These are phyloP conservation scores for Lasius platythorax DNA, from an alignment of 2,888 invertebrate genomes.

Conservation along the genomic window DNA sequence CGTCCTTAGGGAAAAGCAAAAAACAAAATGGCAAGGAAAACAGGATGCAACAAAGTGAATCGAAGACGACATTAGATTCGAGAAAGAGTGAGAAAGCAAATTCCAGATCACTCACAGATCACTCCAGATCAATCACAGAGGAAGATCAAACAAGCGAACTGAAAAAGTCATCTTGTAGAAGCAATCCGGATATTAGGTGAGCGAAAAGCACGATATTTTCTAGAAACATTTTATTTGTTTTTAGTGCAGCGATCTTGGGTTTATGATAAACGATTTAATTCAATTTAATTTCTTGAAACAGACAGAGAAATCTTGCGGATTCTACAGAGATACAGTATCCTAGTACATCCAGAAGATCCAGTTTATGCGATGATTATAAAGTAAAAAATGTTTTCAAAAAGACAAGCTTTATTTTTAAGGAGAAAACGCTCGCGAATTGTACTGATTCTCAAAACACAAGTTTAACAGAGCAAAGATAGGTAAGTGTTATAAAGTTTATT, in stretches of 20 bases:
- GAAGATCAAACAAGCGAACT: conserved; percentile 65
- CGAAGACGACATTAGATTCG: conserved; percentile 75
- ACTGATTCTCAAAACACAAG: conserved; percentile 8
- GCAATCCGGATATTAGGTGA: conserved; percentile 78
- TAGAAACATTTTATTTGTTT: background rate
- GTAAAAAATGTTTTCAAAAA: conserved; percentile 71
- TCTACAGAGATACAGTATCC: conserved; percentile 69
- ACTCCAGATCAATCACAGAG: conserved; percentile 70
- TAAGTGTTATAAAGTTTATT: background rate
- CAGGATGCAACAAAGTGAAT: conserved; percentile 73
- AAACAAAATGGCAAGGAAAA: conserved; percentile 72
- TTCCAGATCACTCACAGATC: conserved; percentile 70
- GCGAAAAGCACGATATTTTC: background rate
- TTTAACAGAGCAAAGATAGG: background rate
- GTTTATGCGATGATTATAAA: conserved; percentile 72
- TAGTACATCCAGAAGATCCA: conserved; percentile 68
- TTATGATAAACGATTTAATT: background rate
- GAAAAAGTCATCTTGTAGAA: conserved; percentile 60
- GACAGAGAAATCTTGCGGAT: conserved; percentile 76
- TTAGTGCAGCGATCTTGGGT: background rate
- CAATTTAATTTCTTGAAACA: conserved; percentile 44
- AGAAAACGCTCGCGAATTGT: conserved; percentile 37
- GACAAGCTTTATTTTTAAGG: conserved; percentile 73
- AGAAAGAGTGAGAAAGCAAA: conserved; percentile 75
- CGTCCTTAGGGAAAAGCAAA: conserved; percentile 74